These are phyloP conservation scores for Epizoanthus scotinus DNA, from an alignment of 92 coral and sea anemone species.

Conservation along the genomic window DNA sequence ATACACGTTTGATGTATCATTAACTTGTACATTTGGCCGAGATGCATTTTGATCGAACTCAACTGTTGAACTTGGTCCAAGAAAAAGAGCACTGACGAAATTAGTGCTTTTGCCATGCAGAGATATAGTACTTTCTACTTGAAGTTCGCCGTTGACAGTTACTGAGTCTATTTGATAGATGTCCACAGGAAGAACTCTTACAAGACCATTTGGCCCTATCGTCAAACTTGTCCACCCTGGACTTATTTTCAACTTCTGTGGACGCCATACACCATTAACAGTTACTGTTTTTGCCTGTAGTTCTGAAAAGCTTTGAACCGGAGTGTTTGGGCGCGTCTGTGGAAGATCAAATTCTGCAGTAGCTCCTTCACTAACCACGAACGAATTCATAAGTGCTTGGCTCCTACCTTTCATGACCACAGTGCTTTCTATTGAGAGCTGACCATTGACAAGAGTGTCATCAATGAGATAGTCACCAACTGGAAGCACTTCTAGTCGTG, in stretches of 20 bases:
- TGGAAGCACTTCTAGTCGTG: conserved; percentile 10
- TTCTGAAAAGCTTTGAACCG: conserved; percentile 16
- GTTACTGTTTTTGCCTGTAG: conserved; percentile 24
- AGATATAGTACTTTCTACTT: conserved; percentile 58
- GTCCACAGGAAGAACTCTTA: conserved; percentile 63
- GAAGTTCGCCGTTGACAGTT: conserved; percentile 63
- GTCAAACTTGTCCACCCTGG: conserved; percentile 67
- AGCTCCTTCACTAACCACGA: conserved; percentile 12
- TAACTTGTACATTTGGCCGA: conserved; percentile 12
- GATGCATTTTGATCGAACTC: conserved; percentile 11
- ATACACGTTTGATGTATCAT: conserved; percentile 15
- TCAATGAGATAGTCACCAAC: conserved; percentile 24
- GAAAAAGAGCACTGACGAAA: conserved; percentile 25
- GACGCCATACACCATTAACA: conserved; percentile 19
- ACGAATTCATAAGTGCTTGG: conserved; percentile 14
- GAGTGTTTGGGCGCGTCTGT: conserved; percentile 23
- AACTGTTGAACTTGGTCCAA: conserved; percentile 21
- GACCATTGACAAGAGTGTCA: conserved; percentile 14
- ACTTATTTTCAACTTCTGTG: conserved; percentile 13
- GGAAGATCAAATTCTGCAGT: conserved; percentile 19
- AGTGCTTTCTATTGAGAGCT: conserved; percentile 16
- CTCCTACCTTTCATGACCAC: conserved; percentile 22
- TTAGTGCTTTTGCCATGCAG: conserved; percentile 65
- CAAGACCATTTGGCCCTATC: conserved; percentile 63
- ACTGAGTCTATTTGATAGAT: conserved; percentile 63